Conservation (phyloP, 1,140 invertebrate genomes). For the Tribolium madens region DNA sequence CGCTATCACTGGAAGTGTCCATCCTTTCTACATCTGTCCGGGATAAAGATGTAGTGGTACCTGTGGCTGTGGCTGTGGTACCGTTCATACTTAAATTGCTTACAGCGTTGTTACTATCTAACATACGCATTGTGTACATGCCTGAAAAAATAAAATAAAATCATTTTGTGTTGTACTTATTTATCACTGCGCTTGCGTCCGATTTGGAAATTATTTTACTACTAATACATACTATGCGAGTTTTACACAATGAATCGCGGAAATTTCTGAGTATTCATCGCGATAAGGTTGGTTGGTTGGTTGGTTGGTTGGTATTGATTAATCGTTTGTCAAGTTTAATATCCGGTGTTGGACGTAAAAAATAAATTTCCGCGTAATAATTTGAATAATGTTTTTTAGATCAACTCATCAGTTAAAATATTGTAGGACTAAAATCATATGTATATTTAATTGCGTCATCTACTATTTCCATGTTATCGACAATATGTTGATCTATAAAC, state of each 20-base stretch:
- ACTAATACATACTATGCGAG: neutral
- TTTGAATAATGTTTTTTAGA: constrained; percentile 13
- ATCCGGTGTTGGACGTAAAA: constrained; percentile 17
- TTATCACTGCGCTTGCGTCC: neutral
- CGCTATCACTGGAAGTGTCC: constrained; percentile 87
- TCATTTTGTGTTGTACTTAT: neutral
- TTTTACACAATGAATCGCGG: constrained; percentile 26
- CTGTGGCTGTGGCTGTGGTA: constrained; percentile 60
- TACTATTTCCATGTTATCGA: constrained; percentile 32
- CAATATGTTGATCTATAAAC: constrained; percentile 35
- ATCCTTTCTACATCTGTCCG: constrained; percentile 73
- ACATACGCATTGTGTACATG: constrained; percentile 88
- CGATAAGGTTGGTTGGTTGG: too few species aligned
- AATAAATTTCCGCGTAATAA: constrained; percentile 19
- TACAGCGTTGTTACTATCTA: constrained; percentile 74
- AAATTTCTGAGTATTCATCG: constrained; percentile 18
- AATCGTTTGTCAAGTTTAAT: constrained; percentile 8
- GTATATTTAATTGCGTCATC: constrained; percentile 24
- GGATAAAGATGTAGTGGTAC: constrained; percentile 64
- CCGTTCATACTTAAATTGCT: constrained; percentile 64
- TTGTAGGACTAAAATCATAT: neutral
- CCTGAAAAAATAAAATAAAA: constrained; percentile 69
- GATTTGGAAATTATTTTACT: neutral
- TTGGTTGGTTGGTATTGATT: constrained; percentile 24
- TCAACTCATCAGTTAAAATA: neutral